phyloP scores from a whole-genome alignment of 2,113 vertebrate species.

The Corythornis cristatus region DNA sequence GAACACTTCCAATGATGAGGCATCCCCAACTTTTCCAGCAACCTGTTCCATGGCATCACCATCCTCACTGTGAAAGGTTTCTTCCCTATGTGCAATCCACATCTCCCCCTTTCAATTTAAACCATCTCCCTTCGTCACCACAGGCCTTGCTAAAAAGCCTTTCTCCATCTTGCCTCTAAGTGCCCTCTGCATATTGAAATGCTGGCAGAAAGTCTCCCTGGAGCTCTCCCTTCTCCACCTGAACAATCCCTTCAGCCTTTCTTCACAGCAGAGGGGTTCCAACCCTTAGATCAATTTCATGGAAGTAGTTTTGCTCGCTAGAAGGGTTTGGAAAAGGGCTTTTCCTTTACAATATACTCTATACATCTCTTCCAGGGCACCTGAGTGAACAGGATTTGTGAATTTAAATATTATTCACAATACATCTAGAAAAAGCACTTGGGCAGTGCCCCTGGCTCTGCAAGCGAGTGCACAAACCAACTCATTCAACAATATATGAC shows the following conservation, averaged over 20 bases:
- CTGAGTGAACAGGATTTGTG: background rate
- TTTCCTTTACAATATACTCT: background rate
- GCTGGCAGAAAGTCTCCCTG: background rate
- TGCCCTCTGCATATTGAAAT: background rate
- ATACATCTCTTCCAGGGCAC: background rate
- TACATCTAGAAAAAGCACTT: background rate
- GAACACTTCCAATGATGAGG: too few relatives aligned
- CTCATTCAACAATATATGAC: background rate
- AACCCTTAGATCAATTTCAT: background rate
- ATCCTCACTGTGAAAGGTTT: background rate
- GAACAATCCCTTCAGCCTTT: background rate
- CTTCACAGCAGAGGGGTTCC: background rate
- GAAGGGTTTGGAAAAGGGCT: background rate
- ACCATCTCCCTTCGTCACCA: background rate
- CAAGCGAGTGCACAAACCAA: rapidly evolving
- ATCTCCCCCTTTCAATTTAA: background rate
- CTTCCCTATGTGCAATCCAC: background rate
- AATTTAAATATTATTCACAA: background rate
- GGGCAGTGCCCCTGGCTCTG: background rate
- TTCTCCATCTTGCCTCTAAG: background rate
- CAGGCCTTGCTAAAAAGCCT: background rate
- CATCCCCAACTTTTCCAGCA: background rate
- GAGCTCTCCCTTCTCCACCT: background rate
- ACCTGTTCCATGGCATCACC: background rate
- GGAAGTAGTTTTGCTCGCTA: background rate